phyloP scores from a whole-genome alignment of 2,113 vertebrate species.

The Marcusenius ussheri region DNA sequence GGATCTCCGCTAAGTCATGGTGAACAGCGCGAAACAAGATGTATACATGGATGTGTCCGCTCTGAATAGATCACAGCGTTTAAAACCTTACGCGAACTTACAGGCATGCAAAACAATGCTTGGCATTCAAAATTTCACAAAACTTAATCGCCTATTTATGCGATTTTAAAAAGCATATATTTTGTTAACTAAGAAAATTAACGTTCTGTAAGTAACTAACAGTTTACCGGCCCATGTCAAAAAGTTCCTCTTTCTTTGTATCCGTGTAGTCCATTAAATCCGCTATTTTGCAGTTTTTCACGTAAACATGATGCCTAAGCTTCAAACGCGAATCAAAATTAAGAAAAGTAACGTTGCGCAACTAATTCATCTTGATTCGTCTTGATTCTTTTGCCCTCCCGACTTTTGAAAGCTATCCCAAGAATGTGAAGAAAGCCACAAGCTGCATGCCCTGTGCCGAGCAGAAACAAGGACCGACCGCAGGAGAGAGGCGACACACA shows the following conservation, averaged over 20 bases:
- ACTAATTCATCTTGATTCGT: not conserved
- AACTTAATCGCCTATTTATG: not conserved
- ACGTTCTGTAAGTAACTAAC: not conserved
- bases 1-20: not conserved
- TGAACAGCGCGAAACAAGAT: not conserved
- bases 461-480: not conserved
- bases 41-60: not conserved
- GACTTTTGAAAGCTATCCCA: constrained; percentile 3
- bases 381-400: constrained; percentile 1
- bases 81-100: not conserved
- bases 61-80: not conserved
- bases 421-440: constrained; percentile 10
- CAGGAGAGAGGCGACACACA: not conserved
- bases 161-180: not conserved
- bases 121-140: not conserved
- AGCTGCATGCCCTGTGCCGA: not conserved
- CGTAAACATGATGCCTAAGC: not conserved
- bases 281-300: not conserved
- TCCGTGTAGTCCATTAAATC: not conserved
- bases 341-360: not conserved
- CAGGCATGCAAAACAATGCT: not conserved
- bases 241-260: not conserved
- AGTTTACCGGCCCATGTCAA: not conserved
- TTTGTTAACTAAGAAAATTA: not conserved
- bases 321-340: not conserved